These are phyloP conservation scores for Dasyprocta punctata DNA, from an alignment of 2,113 vertebrate genomes.

Conservation along the genomic window DNA sequence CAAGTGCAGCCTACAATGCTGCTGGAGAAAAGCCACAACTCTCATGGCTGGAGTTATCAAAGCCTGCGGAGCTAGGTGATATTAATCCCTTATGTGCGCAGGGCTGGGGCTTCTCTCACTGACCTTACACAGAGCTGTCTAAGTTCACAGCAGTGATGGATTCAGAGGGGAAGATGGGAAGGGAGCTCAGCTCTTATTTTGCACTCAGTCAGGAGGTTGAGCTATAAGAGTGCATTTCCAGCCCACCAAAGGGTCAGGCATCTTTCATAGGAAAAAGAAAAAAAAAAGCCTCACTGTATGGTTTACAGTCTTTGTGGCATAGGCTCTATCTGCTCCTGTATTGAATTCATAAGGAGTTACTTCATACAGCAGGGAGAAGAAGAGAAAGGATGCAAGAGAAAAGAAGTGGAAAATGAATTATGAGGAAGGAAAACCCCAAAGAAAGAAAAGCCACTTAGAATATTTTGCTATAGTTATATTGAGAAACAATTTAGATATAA, in stretches of 20 bases:
- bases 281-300: background rate
- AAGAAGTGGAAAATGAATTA: background rate
- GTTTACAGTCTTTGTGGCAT: background rate
- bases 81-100: background rate
- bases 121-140: background rate
- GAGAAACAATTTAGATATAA: background rate
- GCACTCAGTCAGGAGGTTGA: background rate
- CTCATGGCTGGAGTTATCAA: background rate
- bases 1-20: background rate
- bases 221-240: fast-evolving
- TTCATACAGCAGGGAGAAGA: background rate
- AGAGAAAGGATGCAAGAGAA: background rate
- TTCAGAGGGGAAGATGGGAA: fast-evolving
- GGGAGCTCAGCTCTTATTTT: background rate
- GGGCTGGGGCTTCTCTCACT: background rate
- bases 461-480: background rate
- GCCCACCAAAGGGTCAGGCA: background rate
- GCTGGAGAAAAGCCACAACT: background rate
- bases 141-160: background rate
- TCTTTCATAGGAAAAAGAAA: background rate
- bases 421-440: background rate
- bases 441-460: background rate
- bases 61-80: background rate
- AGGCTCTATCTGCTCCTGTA: too few species aligned
- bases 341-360: background rate